A percentile compares a stretch with the other conserved stretches of the same genome.
Conservation (phyloP, 2,888 invertebrate genomes). For the Odontocolon sp. region DNA sequence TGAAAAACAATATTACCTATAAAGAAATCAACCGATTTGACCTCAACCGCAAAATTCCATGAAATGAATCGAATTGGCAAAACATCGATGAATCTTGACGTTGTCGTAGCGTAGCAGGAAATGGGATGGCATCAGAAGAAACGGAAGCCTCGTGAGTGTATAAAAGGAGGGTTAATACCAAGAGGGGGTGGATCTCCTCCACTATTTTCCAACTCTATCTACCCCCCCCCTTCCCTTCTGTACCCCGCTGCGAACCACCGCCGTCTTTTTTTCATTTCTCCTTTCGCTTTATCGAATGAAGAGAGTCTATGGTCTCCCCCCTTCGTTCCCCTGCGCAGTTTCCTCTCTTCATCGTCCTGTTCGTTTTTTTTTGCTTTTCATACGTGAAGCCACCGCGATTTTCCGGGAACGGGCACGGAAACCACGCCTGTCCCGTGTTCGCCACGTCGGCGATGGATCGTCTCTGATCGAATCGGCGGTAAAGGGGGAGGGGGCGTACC, state of each 20-base stretch:
- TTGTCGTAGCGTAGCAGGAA: slow-evolving; percentile 26
- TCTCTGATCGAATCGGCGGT: slow-evolving; percentile 68
- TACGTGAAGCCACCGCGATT: slow-evolving; percentile 67
- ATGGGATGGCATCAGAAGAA: slow-evolving; percentile 40
- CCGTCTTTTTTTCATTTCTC: slow-evolving; percentile 55
- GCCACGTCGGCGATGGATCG: slow-evolving; percentile 71
- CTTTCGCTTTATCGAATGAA: slow-evolving; percentile 52
- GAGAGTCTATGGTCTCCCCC: slow-evolving; percentile 47
- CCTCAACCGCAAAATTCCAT: slow-evolving; percentile 13
- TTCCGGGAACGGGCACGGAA: slow-evolving; percentile 65
- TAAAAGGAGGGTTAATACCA: slow-evolving; percentile 61
- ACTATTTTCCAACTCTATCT: slow-evolving; percentile 48
- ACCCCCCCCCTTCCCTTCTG: slow-evolving; percentile 48
- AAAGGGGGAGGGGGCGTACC: slow-evolving; percentile 57
- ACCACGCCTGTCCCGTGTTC: slow-evolving; percentile 77
- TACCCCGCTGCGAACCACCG: slow-evolving; percentile 44
- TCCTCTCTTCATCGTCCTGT: slow-evolving; percentile 24
- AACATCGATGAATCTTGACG: slow-evolving; percentile 48
- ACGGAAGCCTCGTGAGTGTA: slow-evolving; percentile 52
- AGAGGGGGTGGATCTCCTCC: slow-evolving; percentile 42
- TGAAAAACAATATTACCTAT: not conserved
- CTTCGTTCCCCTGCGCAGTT: not conserved
- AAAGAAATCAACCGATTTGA: not conserved
- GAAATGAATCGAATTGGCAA: slow-evolving; percentile 16
- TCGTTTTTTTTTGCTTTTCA: slow-evolving; percentile 39